phyloP scores from a whole-genome alignment of 2,113 vertebrate species.

The Brachyhypopomus gauderio region DNA sequence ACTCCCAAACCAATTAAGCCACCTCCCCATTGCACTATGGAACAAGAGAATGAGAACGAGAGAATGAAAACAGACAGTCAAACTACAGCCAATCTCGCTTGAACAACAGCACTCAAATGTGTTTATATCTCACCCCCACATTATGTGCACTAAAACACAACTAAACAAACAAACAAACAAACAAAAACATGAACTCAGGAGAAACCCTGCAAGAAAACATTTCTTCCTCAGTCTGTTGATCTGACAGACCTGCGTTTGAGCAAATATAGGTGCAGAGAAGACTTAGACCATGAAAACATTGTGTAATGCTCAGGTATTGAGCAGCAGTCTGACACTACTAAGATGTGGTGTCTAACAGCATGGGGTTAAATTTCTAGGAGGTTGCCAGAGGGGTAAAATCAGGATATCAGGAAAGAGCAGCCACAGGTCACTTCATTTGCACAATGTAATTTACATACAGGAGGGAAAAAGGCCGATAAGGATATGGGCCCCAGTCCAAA shows the following conservation, averaged over 20 bases:
- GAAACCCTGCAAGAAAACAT: no score
- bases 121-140: not conserved
- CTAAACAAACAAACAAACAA: not conserved
- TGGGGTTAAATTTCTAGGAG: slow-evolving; percentile 8
- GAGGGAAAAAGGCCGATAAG: slow-evolving; percentile 42
- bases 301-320: not conserved
- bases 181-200: no score
- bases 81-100: not conserved
- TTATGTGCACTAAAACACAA: not conserved
- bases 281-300: not conserved
- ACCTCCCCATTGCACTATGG: not conserved
- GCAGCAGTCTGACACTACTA: not conserved
- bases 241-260: not conserved
- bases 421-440: slow-evolving; percentile 48
- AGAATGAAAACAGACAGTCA: not conserved
- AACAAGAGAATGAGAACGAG: not conserved
- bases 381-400: slow-evolving; percentile 28
- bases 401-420: slow-evolving; percentile 38
- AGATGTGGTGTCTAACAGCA: slow-evolving; percentile 23
- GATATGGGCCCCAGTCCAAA: slow-evolving; percentile 22
- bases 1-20: slow-evolving; percentile 28
- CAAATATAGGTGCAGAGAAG: not conserved
- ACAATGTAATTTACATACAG: slow-evolving; percentile 50
- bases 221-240: not conserved
- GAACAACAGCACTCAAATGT: not conserved